Percentiles rank a stretch among this genome's conserved stretches.
These are phyloP conservation scores for Oncorhynchus tshawytscha DNA, from an alignment of 2,113 vertebrate genomes.

Conservation along the genomic window DNA sequence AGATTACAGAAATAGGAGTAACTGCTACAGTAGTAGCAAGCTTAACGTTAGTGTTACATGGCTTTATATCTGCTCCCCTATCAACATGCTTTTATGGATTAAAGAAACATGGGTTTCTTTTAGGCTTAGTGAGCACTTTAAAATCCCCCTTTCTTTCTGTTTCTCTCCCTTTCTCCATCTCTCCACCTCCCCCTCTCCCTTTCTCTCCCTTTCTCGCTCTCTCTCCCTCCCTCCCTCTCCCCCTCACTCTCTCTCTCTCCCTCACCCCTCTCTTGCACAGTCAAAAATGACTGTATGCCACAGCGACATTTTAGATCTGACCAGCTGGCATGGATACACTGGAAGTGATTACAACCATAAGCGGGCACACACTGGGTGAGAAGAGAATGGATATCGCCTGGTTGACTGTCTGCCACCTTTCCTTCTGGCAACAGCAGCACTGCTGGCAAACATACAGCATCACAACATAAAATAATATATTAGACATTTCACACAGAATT, in stretches of 20 bases:
- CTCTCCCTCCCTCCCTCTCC: background rate
- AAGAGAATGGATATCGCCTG: background rate
- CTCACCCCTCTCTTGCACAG: conserved; percentile 6
- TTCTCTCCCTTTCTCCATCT: conserved; percentile 29
- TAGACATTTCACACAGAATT: background rate
- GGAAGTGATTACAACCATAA: conserved; percentile 53
- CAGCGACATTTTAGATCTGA: conserved; percentile 37
- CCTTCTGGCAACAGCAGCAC: conserved; percentile 4
- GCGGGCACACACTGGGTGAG: conserved; percentile 27
- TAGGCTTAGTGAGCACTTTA: conserved; percentile 60
- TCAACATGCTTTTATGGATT: conserved; percentile 53
- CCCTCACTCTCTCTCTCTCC: conserved; percentile 11
- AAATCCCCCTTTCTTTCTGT: conserved; percentile 49
- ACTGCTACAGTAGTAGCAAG: conserved; percentile 34
- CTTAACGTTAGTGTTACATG: conserved; percentile 51
- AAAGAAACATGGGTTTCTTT: conserved; percentile 56
- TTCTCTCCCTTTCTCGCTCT: background rate
- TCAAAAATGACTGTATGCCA: conserved; percentile 29
- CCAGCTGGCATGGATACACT: conserved; percentile 46
- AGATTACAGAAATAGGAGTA: conserved; percentile 17
- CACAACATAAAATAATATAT: background rate
- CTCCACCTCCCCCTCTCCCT: background rate
- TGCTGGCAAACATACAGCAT: conserved; percentile 15
- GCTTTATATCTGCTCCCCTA: conserved; percentile 50
- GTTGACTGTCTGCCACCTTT: conserved; percentile 16